Evolutionary conservation across 2,113 vertebrate genomes (phyloP).

Genomic region (Atherinomorus stipes): DNA sequence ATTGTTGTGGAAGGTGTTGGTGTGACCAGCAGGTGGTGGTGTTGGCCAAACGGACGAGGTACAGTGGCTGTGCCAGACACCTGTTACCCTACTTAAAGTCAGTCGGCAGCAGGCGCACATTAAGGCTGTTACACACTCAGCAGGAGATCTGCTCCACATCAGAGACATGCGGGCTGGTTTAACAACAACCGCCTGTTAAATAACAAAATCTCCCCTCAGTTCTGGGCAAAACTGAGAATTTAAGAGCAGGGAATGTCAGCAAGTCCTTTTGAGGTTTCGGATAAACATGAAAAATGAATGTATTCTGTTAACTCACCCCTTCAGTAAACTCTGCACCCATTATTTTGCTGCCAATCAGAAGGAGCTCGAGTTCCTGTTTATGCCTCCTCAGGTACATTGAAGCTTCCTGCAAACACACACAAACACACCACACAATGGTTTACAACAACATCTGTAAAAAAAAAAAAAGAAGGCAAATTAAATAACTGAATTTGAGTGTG

Average conservation of each 20-base stretch:
- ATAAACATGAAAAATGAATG: neutral
- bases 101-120: constrained; percentile 32
- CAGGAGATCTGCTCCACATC: constrained; percentile 44
- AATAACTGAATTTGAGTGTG: neutral
- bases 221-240: neutral
- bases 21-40: constrained; percentile 56
- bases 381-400: constrained; percentile 85
- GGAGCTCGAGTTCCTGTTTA: constrained; percentile 87
- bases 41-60: constrained; percentile 2
- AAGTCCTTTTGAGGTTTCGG: neutral
- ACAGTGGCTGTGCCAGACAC: constrained; percentile 39
- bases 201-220: constrained; percentile 8
- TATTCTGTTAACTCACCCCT: constrained; percentile 79
- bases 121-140: constrained; percentile 17
- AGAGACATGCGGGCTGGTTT: constrained; percentile 29
- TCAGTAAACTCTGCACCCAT: constrained; percentile 88
- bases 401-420: constrained; percentile 81
- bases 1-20: neutral
- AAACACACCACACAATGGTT: constrained; percentile 5
- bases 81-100: constrained; percentile 58
- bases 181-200: constrained; percentile 23
- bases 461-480: neutral
- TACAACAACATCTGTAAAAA: neutral
- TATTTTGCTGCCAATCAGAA: constrained; percentile 84
- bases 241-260: neutral